A percentile compares a stretch with the other conserved stretches of the same genome.
Conservation (phyloP, 92 coral and sea anemone species). For the Zoanthus solanderi region DNA sequence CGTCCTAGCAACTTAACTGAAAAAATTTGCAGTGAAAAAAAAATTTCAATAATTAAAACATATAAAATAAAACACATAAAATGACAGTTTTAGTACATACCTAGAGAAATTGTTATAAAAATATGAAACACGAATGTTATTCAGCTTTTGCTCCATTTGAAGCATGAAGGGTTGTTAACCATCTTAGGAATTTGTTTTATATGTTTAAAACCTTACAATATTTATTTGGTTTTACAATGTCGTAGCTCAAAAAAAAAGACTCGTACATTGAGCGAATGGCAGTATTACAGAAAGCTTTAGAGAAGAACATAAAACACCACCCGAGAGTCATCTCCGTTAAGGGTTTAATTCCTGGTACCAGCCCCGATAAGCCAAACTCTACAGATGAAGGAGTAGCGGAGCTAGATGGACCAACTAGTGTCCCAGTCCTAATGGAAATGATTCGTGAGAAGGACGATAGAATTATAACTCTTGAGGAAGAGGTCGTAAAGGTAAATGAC, state of each 20-base stretch:
- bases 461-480: conserved; percentile 58
- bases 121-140: too few species aligned
- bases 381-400: conserved; percentile 74
- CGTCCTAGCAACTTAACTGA: too few species aligned
- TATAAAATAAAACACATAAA: too few species aligned
- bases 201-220: not conserved
- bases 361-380: conserved; percentile 16
- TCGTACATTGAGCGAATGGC: conserved; percentile 24
- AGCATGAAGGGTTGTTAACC: too few species aligned
- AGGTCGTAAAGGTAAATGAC: conserved; percentile 62
- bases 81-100: too few species aligned
- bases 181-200: too few species aligned
- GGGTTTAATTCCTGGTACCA: not conserved
- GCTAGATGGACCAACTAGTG: conserved; percentile 68
- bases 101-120: too few species aligned
- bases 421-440: conserved; percentile 66
- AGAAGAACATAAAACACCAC: conserved; percentile 14
- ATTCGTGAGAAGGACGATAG: conserved; percentile 74
- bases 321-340: not conserved
- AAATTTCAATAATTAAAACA: too few species aligned
- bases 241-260: conserved; percentile 28
- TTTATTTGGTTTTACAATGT: not conserved
- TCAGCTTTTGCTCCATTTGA: too few species aligned
- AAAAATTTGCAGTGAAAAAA: too few species aligned
- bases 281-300: conserved; percentile 24